Base-by-base conservation (phyloP, 2,888 invertebrate species). In the Leucoma salicis region DNA sequence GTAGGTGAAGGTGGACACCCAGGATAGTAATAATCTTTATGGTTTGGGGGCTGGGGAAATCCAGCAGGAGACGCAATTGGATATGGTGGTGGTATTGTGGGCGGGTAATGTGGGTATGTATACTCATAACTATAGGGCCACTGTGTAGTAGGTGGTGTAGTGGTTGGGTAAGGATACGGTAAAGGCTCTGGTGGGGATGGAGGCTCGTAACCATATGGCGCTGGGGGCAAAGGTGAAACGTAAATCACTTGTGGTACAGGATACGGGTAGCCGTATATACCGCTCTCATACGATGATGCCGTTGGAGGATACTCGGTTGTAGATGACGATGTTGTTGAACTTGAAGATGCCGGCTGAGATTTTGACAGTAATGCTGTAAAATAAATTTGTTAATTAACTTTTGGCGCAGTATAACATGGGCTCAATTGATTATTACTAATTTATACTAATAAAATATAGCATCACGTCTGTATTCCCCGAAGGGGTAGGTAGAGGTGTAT, bases 181-280 rank as follows among this genome's bases (percentile, higher is more conserved):
- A 28, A 8, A 10, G 32, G 10, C 35, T 55, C 61, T n/a, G 42
- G 35, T 0, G 46, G 43, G 2, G 53, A 12, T 1, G 12, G 10
- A 11, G 27, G 18, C 32, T 60, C 59, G 6, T 48, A 49, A 4
- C 32, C 15, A 15, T 53, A 61, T n/a, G 66, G 40, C 6, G 66
- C 32, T 0, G 66, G 29, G 0, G 66, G 39, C 2, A 32, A n/a
- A 6, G 69, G 46, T 14, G 78, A 58, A 21, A 74, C 63, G 44
- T 76, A 84, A 31, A 81, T 49, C 0, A 78, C 57, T 57, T 76
- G 77, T 1, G 74, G 72, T 15, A 56, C 25, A 0, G 59, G 53
- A 44, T 54, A 66, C 2, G 62, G 45, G 38, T 69, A 69, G n/a
- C 49, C 42, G 37, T 64, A 67, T 7, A 64, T 39, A 31, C 65